Base-by-base conservation (phyloP, 2,888 invertebrate genomes). In the Andrena minutula region DNA sequence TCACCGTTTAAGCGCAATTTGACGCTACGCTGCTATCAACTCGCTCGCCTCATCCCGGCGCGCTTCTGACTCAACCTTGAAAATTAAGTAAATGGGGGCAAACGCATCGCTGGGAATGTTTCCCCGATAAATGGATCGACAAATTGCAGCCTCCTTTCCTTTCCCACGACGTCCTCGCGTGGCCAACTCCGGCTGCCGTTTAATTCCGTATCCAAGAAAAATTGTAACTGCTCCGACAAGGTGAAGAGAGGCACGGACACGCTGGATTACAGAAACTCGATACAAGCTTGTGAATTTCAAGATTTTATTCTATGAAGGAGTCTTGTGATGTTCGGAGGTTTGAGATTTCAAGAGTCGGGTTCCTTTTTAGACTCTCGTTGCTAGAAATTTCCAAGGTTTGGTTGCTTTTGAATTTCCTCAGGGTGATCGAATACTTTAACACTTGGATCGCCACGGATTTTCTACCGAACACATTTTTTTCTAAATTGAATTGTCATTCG, bases 1-100 rank as follows among this genome's bases (percentile, higher is more conserved):
- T 75, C 66, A 30, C 12, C 65, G 80, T 60, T 81, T 79, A 81
- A 79, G 53, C 66, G 71, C 71, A 71, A 72, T 80, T 80, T 80
- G 71, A 71, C 79, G 78, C 53, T 26, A 61, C 28, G 51, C 10
- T 51, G 73, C 32, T n/a, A 49, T 32, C 60, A 2, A 4, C 28
- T 58, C 41, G 30, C 63, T 56, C 63, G 61, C 41, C 56, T 56
- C 56, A 5, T 32, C 20, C 16, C 4, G n/a, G n/a, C 60, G 20
- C 16, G 16, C 30, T 16, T 16, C 58, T 41, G 56, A 4, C 26
- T 28, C 63, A 64, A 10, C 76, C 73, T 77, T 65, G 64, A 35
- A 73, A 60, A 65, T 73, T 58, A 58, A 73, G 28, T 41, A 51
- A 26, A 47, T n/a, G 41, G 61, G 28, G 35, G 41, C 41, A 41